Base-by-base conservation (phyloP, 92 coral and sea anemone genomes). In the Metridium senile region DNA sequence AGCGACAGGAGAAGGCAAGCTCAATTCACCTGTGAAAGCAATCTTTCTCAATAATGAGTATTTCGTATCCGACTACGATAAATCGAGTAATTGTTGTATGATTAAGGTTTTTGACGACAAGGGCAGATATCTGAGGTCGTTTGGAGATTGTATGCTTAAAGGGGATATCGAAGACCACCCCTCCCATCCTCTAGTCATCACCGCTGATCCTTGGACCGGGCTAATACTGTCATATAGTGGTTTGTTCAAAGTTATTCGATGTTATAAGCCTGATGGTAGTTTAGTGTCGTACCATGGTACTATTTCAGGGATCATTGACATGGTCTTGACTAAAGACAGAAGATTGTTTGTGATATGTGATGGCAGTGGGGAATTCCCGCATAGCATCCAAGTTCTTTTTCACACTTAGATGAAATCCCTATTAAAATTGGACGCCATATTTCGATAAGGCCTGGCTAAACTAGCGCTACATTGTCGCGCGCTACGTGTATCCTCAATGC, bases 41-140 rank as follows among this genome's bases (percentile, higher is more conserved):
- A 72, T 91, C 30, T 53, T 53, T 32, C 76, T 76, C 51, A 82
- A 81, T 79, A 82, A 79, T 22, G 88, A 91, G 70, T 91, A 74
- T 58, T 91, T 81, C 74, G 97, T 91, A 16, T 91, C 97, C 0
- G 97, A 91, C 69, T 79, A 85, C 65, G 97, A 91, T 77, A 91
- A 87, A 57, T 75, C 72, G 65, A 82, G 66, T 26, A 91, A 87
- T 58, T 77, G 86, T 34, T 91, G 92, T 51, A 87, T 84, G 92
- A 88, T 91, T 21, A 91, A 89, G 49, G 94, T 89, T 54, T 92
- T 89, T 51, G 89, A 81, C 76, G 57, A 63, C 63, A 32, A 74
- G 10, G 97, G 97, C 2, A 74, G 83, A 58, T 86, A 74, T 61
- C 72, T 89, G 54, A 71, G 92, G 27, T 76, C 84, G 23, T 91